Evolutionary conservation across 2,113 vertebrate species (phyloP).

Genomic region (Salvelinus namaycush): DNA sequence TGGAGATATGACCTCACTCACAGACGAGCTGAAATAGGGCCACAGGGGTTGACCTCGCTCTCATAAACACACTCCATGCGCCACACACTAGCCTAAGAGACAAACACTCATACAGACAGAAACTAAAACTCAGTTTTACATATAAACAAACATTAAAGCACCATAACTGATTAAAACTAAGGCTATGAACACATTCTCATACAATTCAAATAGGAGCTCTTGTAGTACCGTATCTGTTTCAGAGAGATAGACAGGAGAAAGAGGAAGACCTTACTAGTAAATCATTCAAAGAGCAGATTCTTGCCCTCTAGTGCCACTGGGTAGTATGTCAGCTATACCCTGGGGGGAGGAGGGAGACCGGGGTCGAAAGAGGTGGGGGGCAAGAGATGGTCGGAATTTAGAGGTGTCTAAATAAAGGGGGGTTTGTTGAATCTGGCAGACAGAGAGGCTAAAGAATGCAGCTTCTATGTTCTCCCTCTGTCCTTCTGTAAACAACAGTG

Average conservation of each 20-base stretch:
- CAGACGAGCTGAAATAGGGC: too few species aligned
- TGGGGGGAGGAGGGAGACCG: not conserved
- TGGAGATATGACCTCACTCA: too few species aligned
- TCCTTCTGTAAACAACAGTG: not conserved
- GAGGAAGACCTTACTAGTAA: not conserved
- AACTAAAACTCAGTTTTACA: too few species aligned
- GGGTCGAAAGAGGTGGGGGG: conserved; percentile 21
- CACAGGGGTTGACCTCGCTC: too few species aligned
- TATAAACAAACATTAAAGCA: not conserved
- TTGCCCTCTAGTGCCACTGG: not conserved
- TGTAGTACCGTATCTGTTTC: not conserved
- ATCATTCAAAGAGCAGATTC: too few species aligned
- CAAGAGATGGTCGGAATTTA: conserved; percentile 18
- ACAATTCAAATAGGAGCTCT: not conserved
- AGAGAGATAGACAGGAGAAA: not conserved
- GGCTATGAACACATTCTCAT: not conserved
- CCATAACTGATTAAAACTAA: not conserved
- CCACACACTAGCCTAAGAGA: too few species aligned
- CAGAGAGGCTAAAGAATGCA: not conserved
- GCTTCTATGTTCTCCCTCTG: conserved; percentile 48
- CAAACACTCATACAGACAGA: too few species aligned
- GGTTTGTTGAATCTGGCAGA: conserved; percentile 8
- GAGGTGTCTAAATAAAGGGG: conserved; percentile 48
- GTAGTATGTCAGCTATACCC: conserved; percentile 26
- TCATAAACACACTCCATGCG: too few species aligned